Evolutionary conservation across 1,140 invertebrate species (phyloP), one percentile per base, ranked within the genome.

Genomic region (Yoshiicerus persimilis): DNA sequence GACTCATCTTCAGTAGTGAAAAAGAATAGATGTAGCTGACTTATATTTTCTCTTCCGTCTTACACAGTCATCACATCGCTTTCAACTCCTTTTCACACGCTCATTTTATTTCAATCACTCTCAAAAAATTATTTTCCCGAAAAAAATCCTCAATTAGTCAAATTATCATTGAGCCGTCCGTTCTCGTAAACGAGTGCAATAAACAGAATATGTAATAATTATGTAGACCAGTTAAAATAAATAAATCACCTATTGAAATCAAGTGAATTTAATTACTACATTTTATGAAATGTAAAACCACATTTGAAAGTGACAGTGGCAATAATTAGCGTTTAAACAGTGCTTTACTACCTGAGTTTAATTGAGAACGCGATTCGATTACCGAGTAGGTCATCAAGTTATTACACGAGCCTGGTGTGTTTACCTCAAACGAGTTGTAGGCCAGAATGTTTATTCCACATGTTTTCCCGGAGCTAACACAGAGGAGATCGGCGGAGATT

Each of bases 1-100:
- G 75, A 80, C 75, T 80, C 75, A 80, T 80, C 75, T 70, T 80
- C 75, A 80, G 75, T 80, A 80, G 75, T 80, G 75, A 34, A 80
- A 80, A 80, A 36, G 75, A 38, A 80, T 80, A 80, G 75, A 80
- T 80, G 34, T 80, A 80, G 75, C 75, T 80, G 75, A 80, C 75
- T 80, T 80, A 80, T 38, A 80, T 80, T 80, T 80, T 34, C 34
- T 80, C 75, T 80, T 80, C 75, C 66, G 34, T 36, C 75, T 80
- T 80, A 80, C 8, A 32, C 34, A 75, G 27, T 75, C 70, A 75
- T 16, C 75, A 16, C 34, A 36, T 80, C 75, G 16, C 38, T 25
- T 70, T 70, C 64, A 70, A n/a, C 27, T 30, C 13, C 25, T 70
- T 70, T 70, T 70, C 75, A 23, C 34, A 80, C 34, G 9, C 36